phyloP scores from a whole-genome alignment of 1,140 invertebrate genomes.

The Sitophilus oryzae region DNA sequence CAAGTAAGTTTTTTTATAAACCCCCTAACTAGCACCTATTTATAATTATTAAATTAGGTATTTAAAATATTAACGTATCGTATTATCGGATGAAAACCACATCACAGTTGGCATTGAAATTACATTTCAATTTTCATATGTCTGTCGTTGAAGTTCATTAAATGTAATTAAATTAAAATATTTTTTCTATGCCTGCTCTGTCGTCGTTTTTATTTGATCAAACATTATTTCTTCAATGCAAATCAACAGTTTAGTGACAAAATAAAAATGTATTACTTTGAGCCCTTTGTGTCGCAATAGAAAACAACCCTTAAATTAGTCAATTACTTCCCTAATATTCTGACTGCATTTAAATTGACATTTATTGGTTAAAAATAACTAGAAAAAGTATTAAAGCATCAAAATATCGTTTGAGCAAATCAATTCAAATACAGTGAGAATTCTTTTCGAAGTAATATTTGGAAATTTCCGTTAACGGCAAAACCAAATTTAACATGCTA shows the following conservation, averaged over 20 bases:
- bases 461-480: conserved; percentile 1
- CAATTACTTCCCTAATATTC: background rate
- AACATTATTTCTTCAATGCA: background rate
- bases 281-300: background rate
- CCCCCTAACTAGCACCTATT: conserved; percentile 12
- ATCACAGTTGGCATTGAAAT: no score
- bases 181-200: no score
- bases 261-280: background rate
- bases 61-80: background rate
- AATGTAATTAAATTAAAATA: no score
- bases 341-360: background rate
- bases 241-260: background rate
- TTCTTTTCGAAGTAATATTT: background rate
- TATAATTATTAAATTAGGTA: conserved; percentile 14
- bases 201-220: no score
- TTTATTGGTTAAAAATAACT: background rate
- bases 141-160: no score
- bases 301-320: background rate
- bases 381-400: background rate
- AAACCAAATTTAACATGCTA: conserved; percentile 27
- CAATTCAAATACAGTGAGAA: background rate
- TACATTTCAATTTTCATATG: no score
- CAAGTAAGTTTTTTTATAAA: conserved; percentile 4
- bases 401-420: background rate
- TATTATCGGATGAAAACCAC: no score